Conservation (phyloP, 2,888 invertebrate genomes). For the Hydrotaea diabolus region DNA sequence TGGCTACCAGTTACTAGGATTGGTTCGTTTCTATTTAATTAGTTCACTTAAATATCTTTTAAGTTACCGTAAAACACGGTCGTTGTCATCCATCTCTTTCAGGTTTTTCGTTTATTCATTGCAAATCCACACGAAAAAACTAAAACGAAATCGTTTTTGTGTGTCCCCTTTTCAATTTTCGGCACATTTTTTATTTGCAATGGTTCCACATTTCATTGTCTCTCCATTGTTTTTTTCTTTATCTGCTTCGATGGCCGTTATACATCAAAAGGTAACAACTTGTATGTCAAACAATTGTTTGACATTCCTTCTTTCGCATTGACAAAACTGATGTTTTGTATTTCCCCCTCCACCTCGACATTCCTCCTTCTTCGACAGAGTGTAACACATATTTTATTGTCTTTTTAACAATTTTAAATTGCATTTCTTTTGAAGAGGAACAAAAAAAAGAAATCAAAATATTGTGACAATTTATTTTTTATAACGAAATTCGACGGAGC, state of each 20-base stretch:
- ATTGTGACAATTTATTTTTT: constrained; percentile 37
- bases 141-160: constrained; percentile 51
- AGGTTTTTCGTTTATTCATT: background rate
- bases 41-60: no score
- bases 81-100: background rate
- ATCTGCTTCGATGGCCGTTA: constrained; percentile 30
- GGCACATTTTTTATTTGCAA: constrained; percentile 34
- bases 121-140: constrained; percentile 24
- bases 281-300: constrained; percentile 57
- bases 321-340: constrained; percentile 43
- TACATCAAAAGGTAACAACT: constrained; percentile 65
- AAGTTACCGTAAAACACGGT: no score
- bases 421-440: constrained; percentile 11
- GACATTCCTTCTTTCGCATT: constrained; percentile 48
- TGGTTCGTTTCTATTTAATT: no score
- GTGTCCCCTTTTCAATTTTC: constrained; percentile 37
- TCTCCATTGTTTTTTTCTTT: background rate
- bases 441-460: background rate
- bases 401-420: constrained; percentile 50
- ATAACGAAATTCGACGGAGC: constrained; percentile 2
- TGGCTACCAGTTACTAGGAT: no score
- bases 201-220: constrained; percentile 46
- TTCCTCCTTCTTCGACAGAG: background rate
- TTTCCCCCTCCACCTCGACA: background rate
- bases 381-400: constrained; percentile 52